Base-by-base conservation (phyloP, 2,113 vertebrate species). In the Peromyscus polionotus region DNA sequence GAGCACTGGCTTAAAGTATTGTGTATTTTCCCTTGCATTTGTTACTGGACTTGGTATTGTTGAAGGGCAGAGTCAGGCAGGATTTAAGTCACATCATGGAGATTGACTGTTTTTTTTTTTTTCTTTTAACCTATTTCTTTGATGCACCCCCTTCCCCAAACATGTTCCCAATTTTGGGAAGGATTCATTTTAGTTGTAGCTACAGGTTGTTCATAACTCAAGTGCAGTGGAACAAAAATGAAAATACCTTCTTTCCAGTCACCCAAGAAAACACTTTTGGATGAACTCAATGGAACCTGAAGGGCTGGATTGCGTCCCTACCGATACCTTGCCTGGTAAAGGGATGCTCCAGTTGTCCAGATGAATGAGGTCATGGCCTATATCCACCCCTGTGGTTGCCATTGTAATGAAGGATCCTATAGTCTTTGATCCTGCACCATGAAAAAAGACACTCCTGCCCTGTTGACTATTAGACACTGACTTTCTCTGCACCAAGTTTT, bases 401-500 rank as follows among this genome's bases (percentile, higher is more conserved):
- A 9, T 13, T 11, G n/a, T 24, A 61, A 68, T 13, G 8, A 73
- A 67, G 31, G 17, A 31, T 3, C 45, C 26, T 59, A 3, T 5
- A 16, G 68, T 59, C 20, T 0, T 54, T 48, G 1, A 0, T 48
- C 45, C 45, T 33, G 39, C 4, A 3, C 59, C 61, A 31, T 2
- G 14, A 6, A 8, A 2, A 88, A 92, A 59, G 20, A 73, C 26
- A 19, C 0, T 54, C 26, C 19, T n/a, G 48, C 45, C 19, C n/a
- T 26, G 8, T 36, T 31, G 28, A 22, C 2, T 73, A 6, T 45
- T 48, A 76, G 3, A 73, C 4, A 7, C 14, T 42, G 6, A 79
- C 63, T 36, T 95, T 94, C 75, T 85, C 42, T 76, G 54, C 65
- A 16, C 22, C 70, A 45, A 65, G 28, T 39, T 94, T 95, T 72